Conservation (phyloP, 30 jellyfish, hydroid and myxozoan genomes). For the Aurelia sp. region DNA sequence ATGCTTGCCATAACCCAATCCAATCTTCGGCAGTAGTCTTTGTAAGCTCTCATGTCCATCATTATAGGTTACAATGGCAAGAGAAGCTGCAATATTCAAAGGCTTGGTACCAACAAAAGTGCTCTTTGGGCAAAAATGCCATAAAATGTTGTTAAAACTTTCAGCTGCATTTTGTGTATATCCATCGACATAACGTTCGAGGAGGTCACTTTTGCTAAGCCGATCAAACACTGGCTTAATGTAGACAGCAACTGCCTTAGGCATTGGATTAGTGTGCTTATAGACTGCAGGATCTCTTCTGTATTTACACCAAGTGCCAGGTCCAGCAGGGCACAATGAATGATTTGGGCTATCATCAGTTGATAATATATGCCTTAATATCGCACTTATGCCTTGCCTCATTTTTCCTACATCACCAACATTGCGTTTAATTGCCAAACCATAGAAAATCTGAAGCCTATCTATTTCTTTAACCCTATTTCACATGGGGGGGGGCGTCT, state of each 20-base stretch:
- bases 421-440: slow-evolving; percentile 42
- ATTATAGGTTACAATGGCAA: too few species aligned
- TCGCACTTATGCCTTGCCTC: slow-evolving; percentile 20
- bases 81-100: neutral
- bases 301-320: slow-evolving; percentile 32
- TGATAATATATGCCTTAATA: slow-evolving; percentile 9
- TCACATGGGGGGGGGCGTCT: too few species aligned
- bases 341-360: slow-evolving; percentile 14
- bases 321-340: slow-evolving; percentile 28
- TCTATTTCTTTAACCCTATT: too few species aligned
- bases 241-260: slow-evolving; percentile 36
- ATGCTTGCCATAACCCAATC: slow-evolving; percentile 13
- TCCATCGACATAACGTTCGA: slow-evolving; percentile 17
- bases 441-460: slow-evolving; percentile 28
- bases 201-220: slow-evolving; percentile 4
- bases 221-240: slow-evolving; percentile 36
- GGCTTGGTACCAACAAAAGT: slow-evolving; percentile 26
- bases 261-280: slow-evolving; percentile 12
- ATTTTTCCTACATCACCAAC: slow-evolving; percentile 8
- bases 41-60: too few species aligned
- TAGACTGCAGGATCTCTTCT: neutral
- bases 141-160: slow-evolving; percentile 23
- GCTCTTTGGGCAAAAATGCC: slow-evolving; percentile 26
- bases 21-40: too few species aligned
- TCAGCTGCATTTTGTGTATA: slow-evolving; percentile 38